Evolutionary conservation across 2,113 vertebrate species (phyloP), one percentile per base, ranked within the genome.

Genomic region (Pelvicachromis taeniatus): DNA sequence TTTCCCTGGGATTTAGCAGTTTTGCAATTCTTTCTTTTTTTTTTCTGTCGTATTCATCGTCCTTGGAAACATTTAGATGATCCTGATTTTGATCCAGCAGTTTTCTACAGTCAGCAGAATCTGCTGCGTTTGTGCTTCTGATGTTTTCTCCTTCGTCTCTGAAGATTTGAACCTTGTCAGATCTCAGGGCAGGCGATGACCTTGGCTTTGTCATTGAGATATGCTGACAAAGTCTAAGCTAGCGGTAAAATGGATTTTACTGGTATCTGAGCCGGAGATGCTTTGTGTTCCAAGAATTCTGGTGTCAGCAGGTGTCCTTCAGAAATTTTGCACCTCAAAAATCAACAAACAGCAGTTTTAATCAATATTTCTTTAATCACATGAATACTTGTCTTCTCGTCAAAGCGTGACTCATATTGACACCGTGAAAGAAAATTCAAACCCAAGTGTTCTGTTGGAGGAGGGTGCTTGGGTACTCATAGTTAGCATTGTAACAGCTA

Each of bases 181-280:
- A 93, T 91, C 89, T 88, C 77, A 65, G 86, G 77, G 78, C 65
- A 59, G 61, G 38, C 80, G 84, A 86, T 89, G 91, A 89, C 93
- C 92, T 91, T 88, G 83, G 48, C 26, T 77, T 80, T 83, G 81
- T 88, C 90, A 83, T 85, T 92, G 91, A 88, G 59, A 91, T 88
- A 16, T 63, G 92, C 89, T 85, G 83, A 92, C 91, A 84, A 84
- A 89, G 87, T 84, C 80, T 42, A 35, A 78, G 78, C 56, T 9
- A 35, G 40, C 13, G 21, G 75, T 55, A 83, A 73, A 40, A 85
- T 52, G 53, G 85, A 58, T 88, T 83, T 84, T 48, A 55, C 53
- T 83, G 87, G 16, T 29, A 70, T 35, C 9, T n/a, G 14, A 75
- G 70, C 45, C 17, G 0, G 23, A 75, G 45, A 29, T 6, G 0